Percentiles rank a stretch among this genome's conserved stretches.
Conservation (phyloP, 2,113 vertebrate genomes). For the Cyanocitta stelleri region DNA sequence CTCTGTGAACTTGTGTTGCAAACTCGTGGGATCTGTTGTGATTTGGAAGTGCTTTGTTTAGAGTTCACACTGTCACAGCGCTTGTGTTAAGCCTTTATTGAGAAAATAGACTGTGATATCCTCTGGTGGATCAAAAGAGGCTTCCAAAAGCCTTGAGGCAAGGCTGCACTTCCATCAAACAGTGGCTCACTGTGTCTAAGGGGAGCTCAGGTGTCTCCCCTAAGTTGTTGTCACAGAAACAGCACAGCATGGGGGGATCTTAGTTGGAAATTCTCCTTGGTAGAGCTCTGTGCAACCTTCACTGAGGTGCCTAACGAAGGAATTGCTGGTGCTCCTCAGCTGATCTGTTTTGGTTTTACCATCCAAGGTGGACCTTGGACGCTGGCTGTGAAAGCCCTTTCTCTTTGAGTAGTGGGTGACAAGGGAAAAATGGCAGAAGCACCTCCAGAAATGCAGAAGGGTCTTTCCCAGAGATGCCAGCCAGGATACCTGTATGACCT, state of each 20-base stretch:
- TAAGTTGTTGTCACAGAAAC: background rate
- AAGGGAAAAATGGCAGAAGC: background rate
- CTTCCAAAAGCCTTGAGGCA: background rate
- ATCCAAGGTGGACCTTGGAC: background rate
- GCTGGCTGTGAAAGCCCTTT: background rate
- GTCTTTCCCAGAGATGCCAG: background rate
- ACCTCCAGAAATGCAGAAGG: background rate
- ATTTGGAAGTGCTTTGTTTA: background rate
- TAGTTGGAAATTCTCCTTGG: background rate
- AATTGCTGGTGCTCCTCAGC: background rate
- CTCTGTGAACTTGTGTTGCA: background rate
- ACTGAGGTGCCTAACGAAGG: background rate
- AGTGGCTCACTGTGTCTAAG: background rate
- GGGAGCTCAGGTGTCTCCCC: background rate
- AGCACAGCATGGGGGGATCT: background rate
- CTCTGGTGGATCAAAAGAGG: background rate
- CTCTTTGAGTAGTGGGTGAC: background rate
- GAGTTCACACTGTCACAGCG: background rate
- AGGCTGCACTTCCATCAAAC: background rate
- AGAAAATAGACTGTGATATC: background rate
- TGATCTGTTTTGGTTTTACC: background rate
- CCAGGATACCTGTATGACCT: background rate
- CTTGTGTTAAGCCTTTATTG: background rate
- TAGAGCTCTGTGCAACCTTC: background rate
- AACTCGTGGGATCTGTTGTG: background rate